These are phyloP conservation scores for Coturnix japonica DNA, from an alignment of 2,113 vertebrate species.

Conservation along the genomic window DNA sequence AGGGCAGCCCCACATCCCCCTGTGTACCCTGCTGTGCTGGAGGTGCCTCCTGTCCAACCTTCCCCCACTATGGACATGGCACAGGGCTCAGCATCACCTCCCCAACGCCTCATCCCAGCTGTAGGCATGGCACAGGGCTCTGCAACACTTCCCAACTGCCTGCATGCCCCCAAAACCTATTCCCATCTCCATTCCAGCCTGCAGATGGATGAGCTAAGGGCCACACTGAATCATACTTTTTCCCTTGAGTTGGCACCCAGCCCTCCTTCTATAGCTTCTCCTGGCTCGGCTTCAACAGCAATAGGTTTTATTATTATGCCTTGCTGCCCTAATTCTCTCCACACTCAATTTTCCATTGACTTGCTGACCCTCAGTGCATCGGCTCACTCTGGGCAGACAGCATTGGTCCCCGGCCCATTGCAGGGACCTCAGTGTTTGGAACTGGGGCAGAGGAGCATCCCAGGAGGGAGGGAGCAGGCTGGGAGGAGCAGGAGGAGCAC, in stretches of 20 bases:
- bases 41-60: neutral
- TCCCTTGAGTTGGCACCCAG: conserved; percentile 12
- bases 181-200: neutral
- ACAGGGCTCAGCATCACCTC: neutral
- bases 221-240: neutral
- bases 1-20: neutral
- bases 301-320: conserved; percentile 62
- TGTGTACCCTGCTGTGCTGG: neutral
- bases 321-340: conserved; percentile 61
- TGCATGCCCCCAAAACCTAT: neutral
- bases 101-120: neutral
- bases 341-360: conserved; percentile 47
- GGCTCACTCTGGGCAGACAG: neutral
- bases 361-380: neutral
- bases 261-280: conserved; percentile 34
- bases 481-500: neutral
- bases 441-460: too few species aligned
- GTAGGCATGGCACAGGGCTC: neutral
- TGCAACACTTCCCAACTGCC: neutral
- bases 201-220: conserved; percentile 20
- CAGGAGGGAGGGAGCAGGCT: neutral
- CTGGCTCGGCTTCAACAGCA: conserved; percentile 49
- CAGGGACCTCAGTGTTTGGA: too few species aligned
- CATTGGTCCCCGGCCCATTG: neutral
- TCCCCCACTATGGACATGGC: neutral